Conservation (phyloP, 2,888 invertebrate species). For the Saturnia pavonia region DNA sequence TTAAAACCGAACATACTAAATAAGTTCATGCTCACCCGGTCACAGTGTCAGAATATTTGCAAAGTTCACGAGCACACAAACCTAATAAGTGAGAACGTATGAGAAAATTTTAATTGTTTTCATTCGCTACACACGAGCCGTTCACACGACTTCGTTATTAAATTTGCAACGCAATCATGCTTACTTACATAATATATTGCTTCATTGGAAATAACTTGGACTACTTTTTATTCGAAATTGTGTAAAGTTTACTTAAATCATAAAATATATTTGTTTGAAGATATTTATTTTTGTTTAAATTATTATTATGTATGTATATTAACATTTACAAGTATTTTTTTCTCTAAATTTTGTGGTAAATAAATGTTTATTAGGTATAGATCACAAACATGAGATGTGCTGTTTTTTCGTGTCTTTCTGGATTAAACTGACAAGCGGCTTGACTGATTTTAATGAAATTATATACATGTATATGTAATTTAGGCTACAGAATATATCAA, state of each 20-base stretch:
- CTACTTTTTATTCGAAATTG: slow-evolving; percentile 23
- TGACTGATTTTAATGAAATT: no score
- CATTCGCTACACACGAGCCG: slow-evolving; percentile 40
- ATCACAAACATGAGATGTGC: no score
- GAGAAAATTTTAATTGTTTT: slow-evolving; percentile 49
- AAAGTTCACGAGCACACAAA: slow-evolving; percentile 23
- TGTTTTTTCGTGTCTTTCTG: not conserved
- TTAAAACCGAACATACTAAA: slow-evolving; percentile 2
- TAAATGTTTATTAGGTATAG: no score
- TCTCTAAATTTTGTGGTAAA: no score
- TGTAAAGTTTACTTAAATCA: not conserved
- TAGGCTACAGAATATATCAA: no score
- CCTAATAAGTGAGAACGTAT: slow-evolving; percentile 28
- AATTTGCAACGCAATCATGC: slow-evolving; percentile 36
- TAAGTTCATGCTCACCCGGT: slow-evolving; percentile 16
- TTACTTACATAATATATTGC: slow-evolving; percentile 40
- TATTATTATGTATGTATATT: no score
- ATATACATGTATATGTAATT: no score
- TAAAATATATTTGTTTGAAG: not conserved
- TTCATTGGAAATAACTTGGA: slow-evolving; percentile 31
- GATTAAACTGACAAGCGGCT: no score
- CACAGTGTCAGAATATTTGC: slow-evolving; percentile 8
- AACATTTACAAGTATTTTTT: no score
- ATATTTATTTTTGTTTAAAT: no score
- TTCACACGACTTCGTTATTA: slow-evolving; percentile 52